Evolutionary conservation across 2,888 invertebrate species (phyloP).

Genomic region (Dioctria rufipes): DNA sequence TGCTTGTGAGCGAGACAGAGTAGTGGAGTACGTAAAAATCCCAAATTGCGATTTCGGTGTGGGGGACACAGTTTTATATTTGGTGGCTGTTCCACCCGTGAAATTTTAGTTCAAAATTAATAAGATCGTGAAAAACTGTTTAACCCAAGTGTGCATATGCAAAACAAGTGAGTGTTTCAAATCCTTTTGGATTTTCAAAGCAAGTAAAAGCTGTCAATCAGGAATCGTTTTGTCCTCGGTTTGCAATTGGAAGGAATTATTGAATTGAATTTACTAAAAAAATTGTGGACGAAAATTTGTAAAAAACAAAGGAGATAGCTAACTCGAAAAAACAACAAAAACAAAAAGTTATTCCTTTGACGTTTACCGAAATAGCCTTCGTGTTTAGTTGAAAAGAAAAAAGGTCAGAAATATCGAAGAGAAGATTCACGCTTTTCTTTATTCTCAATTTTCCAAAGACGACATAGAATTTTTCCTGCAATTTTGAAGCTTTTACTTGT

Average conservation of each 20-base stretch:
- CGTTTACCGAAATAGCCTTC: conserved; percentile 58
- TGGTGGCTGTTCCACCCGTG: conserved; percentile 5
- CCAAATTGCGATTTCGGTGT: conserved; percentile 38
- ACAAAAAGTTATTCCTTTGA: conserved; percentile 53
- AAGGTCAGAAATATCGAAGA: conserved; percentile 18
- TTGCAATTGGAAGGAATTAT: not conserved
- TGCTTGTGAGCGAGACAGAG: conserved; percentile 21
- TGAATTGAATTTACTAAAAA: not conserved
- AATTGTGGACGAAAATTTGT: not conserved
- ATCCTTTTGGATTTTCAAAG: conserved; percentile 7
- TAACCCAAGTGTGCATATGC: not conserved
- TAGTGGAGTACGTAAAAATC: conserved; percentile 5
- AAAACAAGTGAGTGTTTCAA: conserved; percentile 28
- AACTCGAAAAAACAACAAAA: not conserved
- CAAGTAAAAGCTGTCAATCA: conserved; percentile 29
- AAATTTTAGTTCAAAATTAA: conserved; percentile 33
- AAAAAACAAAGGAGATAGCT: not conserved
- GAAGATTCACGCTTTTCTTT: conserved; percentile 42
- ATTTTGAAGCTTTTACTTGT: conserved; percentile 33
- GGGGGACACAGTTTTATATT: conserved; percentile 8
- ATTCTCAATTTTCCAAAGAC: conserved; percentile 47
- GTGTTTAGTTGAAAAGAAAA: conserved; percentile 39
- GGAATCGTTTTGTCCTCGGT: conserved; percentile 1
- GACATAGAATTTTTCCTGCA: conserved; percentile 18
- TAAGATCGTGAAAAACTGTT: not conserved